phyloP scores from a whole-genome alignment of 2,888 invertebrate species.

The Dorcus hopei region DNA sequence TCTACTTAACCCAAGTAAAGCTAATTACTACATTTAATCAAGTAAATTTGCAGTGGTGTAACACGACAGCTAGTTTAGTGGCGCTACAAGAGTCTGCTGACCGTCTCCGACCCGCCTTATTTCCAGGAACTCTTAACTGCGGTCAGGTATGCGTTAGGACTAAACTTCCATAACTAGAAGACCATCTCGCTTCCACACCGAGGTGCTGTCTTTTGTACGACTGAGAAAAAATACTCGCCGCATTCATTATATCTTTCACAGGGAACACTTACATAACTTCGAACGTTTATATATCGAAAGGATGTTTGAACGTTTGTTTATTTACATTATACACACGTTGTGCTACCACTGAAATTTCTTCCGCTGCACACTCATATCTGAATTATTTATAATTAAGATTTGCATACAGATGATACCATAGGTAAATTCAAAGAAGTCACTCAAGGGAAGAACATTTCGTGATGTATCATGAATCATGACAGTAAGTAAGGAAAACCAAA shows the following conservation, averaged over 20 bases:
- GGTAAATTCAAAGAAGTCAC: background rate
- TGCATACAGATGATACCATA: no score
- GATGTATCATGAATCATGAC: no score
- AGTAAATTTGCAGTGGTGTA: constrained; percentile 15
- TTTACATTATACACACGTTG: background rate
- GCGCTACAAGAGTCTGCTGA: constrained; percentile 37
- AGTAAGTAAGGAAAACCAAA: background rate
- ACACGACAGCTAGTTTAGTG: constrained; percentile 17
- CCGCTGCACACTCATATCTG: background rate
- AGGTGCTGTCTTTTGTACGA: background rate
- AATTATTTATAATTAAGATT: no score
- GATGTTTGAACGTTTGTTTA: constrained; percentile 10
- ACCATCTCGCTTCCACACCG: constrained; percentile 28
- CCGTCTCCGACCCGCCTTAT: constrained; percentile 42
- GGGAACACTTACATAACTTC: constrained; percentile 14
- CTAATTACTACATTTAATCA: constrained; percentile 13
- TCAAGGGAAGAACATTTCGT: no score
- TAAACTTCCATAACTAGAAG: constrained; percentile 31
- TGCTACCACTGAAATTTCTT: background rate
- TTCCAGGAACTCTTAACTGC: constrained; percentile 40
- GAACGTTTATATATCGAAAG: constrained; percentile 14
- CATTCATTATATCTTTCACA: constrained; percentile 15
- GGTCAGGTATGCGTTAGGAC: constrained; percentile 34
- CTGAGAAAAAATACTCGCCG: constrained; percentile 17
- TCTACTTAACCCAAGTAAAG: background rate